Evolutionary conservation across 2,113 vertebrate species (phyloP), one percentile per base, ranked within the genome.

Genomic region (Sakesphorus luctuosus): DNA sequence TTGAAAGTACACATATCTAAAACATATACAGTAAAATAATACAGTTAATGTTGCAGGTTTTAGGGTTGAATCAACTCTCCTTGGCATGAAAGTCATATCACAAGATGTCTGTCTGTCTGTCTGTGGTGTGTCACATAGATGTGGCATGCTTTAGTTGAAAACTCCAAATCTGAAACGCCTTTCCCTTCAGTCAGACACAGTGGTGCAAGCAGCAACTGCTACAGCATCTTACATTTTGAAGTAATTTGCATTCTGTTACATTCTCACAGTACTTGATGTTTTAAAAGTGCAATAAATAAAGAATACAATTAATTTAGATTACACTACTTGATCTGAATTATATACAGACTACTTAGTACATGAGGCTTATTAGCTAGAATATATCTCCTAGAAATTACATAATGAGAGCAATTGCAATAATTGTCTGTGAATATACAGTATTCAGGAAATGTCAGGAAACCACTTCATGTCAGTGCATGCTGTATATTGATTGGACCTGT

Each of bases 291-390:
- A 92, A 93, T 93, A 94, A 95, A 94, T 88, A 80, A 80, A 82
- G 68, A 94, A 94, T 80, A 92, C 66, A 88, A 91, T 91, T 96
- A 93, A 95, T 96, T 97, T 91, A 87, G 67, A 91, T 86, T 94
- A 87, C 53, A 55, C 65, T 61, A 83, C 69, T 91, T 28, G 8
- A 89, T 91, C 58, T 84, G 59, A 94, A 97, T 89, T 94, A 82
- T 82, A 93, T 73, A 77, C 76, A 69, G 53, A 89, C 65, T 92
- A 67, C 55, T 91, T 43, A 91, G 62, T 77, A 76, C 24, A 78
- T 55, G 58, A 93, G 63, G 46, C 25, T 72, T 91, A 96, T 66
- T 86, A 94, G 35, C 55, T 73, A 58, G 80, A 89, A 95, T 87
- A 58, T 74, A 93, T 87, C n/a, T 94, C 35, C 73, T 76, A 46